These are phyloP conservation scores for Cepaea nemoralis DNA, from an alignment of 1,140 invertebrate species.

Conservation along the genomic window DNA sequence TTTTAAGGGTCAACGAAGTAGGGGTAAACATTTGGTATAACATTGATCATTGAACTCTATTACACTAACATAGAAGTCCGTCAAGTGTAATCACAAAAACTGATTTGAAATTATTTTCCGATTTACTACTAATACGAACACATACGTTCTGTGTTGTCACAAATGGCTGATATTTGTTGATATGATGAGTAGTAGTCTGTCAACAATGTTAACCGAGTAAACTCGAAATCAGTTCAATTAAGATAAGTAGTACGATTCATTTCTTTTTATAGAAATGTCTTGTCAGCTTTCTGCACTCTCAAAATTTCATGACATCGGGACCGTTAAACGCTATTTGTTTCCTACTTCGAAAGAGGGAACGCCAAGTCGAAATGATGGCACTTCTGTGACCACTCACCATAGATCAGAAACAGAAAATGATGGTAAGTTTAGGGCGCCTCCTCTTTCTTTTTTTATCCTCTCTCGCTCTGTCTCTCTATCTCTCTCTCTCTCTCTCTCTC, in stretches of 20 bases:
- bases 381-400: neutral
- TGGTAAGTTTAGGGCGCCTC: neutral
- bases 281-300: slow-evolving; percentile 61
- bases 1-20: too few species aligned
- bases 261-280: slow-evolving; percentile 51
- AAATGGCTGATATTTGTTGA: slow-evolving; percentile 33
- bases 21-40: too few species aligned
- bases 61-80: too few species aligned
- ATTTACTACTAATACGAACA: too few species aligned
- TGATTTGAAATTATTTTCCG: too few species aligned
- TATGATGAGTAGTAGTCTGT: slow-evolving; percentile 1
- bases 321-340: slow-evolving; percentile 57
- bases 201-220: too few species aligned
- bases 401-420: neutral
- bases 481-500: too few species aligned
- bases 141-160: neutral
- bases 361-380: slow-evolving; percentile 34
- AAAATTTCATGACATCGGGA: slow-evolving; percentile 59
- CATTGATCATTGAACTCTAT: too few species aligned
- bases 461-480: too few species aligned
- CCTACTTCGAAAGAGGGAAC: slow-evolving; percentile 51
- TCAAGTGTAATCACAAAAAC: too few species aligned
- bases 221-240: neutral
- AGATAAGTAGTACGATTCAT: neutral
- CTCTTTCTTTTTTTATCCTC: too few species aligned